phyloP scores from a whole-genome alignment of 2,113 vertebrate species.

The Rattus norvegicus region GRCr8 NC_086024.1:28927501-28928000 shows the following conservation, averaged over 20 bases:
- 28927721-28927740: not conserved
- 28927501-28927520: slow-evolving; percentile 51
- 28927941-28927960: not conserved
- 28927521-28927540: slow-evolving; percentile 51
- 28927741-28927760: slow-evolving; percentile 42
- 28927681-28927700: not conserved
- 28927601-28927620: slow-evolving; percentile 35
- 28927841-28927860: not conserved
- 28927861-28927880: not conserved
- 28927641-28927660: not conserved
- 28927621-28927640: slow-evolving; percentile 2
- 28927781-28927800: not conserved
- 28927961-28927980: not conserved
- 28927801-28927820: not conserved
- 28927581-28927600: slow-evolving; percentile 33
- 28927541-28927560: slow-evolving; percentile 48
- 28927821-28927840: not conserved
- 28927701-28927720: slow-evolving; percentile 34
- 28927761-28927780: not conserved
- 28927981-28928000: not conserved
- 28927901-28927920: not conserved
- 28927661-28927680: slow-evolving; percentile 7
- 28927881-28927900: not conserved
- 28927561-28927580: slow-evolving; percentile 11
- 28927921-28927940: not conserved